Conservation (phyloP, 2,888 invertebrate species). For the Atethmia centrago region DNA sequence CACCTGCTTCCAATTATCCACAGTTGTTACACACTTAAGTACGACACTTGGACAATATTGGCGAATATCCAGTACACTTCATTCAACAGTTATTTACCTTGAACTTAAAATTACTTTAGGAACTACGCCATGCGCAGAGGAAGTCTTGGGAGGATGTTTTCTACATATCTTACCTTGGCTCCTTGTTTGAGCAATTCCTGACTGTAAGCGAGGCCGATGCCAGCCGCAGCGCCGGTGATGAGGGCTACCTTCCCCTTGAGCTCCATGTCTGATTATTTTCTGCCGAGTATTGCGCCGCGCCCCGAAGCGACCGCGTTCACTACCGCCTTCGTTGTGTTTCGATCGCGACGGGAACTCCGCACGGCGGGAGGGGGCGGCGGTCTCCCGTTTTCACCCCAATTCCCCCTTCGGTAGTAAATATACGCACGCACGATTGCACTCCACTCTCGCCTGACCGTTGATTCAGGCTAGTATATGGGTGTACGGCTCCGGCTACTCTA, state of each 20-base stretch:
- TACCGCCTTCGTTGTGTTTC: conserved; percentile 81
- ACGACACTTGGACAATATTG: conserved; percentile 60
- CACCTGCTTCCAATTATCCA: conserved; percentile 6
- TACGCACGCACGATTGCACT: conserved; percentile 85
- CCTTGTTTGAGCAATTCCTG: conserved; percentile 93
- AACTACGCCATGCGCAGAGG: conserved; percentile 65
- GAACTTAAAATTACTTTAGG: conserved; percentile 76
- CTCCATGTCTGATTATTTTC: conserved; percentile 89
- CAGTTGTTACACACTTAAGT: conserved; percentile 44
- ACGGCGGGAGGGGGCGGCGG: conserved; percentile 71
- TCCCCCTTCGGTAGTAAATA: conserved; percentile 85
- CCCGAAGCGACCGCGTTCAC: conserved; percentile 75
- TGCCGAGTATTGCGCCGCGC: conserved; percentile 75
- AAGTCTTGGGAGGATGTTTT: conserved; percentile 45
- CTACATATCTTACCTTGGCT: conserved; percentile 90
- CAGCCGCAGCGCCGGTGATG: conserved; percentile 94
- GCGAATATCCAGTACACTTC: conserved; percentile 70
- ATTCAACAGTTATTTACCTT: conserved; percentile 83
- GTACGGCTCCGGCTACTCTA: conserved; percentile 50
- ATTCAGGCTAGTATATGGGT: conserved; percentile 72
- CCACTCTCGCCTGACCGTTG: conserved; percentile 82
- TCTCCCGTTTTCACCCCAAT: conserved; percentile 77
- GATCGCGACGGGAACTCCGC: conserved; percentile 80
- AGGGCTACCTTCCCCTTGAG: conserved; percentile 94
- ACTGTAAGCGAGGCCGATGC: conserved; percentile 93